Percentiles rank a stretch among this genome's conserved stretches.
Conservation (phyloP, 1,140 invertebrate genomes). For the Rhysida immarginata region DNA sequence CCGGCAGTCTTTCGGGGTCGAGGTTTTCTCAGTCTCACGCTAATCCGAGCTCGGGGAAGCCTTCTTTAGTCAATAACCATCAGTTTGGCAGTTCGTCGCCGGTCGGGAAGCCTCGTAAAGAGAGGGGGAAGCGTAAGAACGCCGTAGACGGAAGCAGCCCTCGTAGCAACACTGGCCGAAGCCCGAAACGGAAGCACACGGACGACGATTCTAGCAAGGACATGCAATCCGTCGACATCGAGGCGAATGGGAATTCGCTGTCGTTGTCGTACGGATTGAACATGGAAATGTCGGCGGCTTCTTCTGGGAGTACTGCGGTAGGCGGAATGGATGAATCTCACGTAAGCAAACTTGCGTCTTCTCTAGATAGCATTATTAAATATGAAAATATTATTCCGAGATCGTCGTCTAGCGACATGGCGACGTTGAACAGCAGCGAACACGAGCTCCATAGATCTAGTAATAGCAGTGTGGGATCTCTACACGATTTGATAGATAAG, state of each 20-base stretch:
- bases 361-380: constrained; percentile 23
- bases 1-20: background rate
- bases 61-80: background rate
- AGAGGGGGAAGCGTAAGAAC: constrained; percentile 16
- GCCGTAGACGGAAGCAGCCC: constrained; percentile 14
- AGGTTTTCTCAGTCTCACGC: background rate
- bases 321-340: constrained; percentile 19
- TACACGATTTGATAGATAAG: background rate
- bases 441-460: background rate
- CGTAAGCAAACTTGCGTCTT: constrained; percentile 24
- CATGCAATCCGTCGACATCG: constrained; percentile 14
- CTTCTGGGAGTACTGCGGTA: constrained; percentile 16
- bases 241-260: constrained; percentile 7
- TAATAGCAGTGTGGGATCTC: background rate
- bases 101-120: constrained; percentile 14
- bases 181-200: constrained; percentile 28
- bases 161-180: constrained; percentile 21
- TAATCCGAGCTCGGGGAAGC: background rate
- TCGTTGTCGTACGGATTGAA: background rate
- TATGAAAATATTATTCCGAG: constrained; percentile 13
- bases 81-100: background rate
- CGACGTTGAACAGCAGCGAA: background rate
- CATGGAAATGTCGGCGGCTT: background rate
- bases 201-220: constrained; percentile 21
- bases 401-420: background rate